Evolutionary conservation across 2,113 vertebrate genomes (phyloP).

Genomic region (Microtus oregoni): DNA sequence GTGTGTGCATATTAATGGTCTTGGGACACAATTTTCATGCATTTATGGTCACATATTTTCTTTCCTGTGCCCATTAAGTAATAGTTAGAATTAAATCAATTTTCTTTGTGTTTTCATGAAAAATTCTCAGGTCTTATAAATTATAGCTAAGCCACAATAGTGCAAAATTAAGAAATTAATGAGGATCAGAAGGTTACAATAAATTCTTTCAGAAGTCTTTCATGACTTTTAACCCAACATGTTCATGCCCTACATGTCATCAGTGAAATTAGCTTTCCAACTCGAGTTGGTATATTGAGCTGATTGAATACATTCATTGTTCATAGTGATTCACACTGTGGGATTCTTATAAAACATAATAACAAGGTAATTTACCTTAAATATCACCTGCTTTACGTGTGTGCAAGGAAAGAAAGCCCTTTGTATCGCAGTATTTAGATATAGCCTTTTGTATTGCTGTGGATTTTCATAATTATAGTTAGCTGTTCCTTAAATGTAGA

Average conservation of each 20-base stretch:
- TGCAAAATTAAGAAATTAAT: conserved; percentile 14
- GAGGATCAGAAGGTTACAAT: not conserved
- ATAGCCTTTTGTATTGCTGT: not conserved
- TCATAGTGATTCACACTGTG: conserved; percentile 72
- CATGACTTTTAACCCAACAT: not conserved
- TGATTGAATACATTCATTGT: conserved; percentile 58
- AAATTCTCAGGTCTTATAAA: not conserved
- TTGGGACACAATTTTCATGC: not conserved
- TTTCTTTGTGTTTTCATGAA: not conserved
- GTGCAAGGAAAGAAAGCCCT: not conserved
- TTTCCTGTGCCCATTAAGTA: not conserved
- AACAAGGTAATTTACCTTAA: conserved; percentile 54
- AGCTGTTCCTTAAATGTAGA: conserved; percentile 46
- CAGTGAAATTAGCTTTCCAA: conserved; percentile 44
- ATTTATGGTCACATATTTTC: not conserved
- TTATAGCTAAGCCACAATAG: not conserved
- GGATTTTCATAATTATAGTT: conserved; percentile 60
- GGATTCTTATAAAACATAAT: conserved; percentile 52
- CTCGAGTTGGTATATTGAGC: conserved; percentile 52
- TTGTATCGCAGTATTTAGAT: conserved; percentile 43
- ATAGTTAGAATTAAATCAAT: not conserved
- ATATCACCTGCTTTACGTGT: conserved; percentile 27
- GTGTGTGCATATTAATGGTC: not conserved
- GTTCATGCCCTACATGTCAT: not conserved
- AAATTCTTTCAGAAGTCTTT: not conserved